These are phyloP conservation scores for Brenthis hecate DNA, from an alignment of 2,888 invertebrate species.

Conservation along the genomic window DNA sequence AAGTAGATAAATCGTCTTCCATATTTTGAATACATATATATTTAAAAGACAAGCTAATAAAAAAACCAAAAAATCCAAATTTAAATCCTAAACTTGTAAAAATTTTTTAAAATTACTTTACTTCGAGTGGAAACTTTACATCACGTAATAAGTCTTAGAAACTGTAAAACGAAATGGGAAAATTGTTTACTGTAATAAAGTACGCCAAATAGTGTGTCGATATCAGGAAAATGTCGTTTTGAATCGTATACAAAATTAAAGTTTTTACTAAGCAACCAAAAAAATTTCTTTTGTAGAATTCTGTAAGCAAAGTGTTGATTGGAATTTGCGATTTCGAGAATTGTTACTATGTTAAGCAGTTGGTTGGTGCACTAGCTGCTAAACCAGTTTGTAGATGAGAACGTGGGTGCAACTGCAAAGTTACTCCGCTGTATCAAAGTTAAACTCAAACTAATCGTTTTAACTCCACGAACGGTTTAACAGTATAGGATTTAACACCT, in stretches of 20 bases:
- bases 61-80: no score
- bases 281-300: constrained; percentile 20
- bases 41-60: no score
- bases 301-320: constrained; percentile 50
- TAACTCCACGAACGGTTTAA: neutral
- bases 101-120: no score
- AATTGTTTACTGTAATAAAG: no score
- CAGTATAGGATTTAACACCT: no score
- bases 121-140: no score
- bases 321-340: constrained; percentile 62
- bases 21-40: no score
- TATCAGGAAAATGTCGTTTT: neutral
- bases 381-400: constrained; percentile 58
- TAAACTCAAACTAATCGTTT: constrained; percentile 44
- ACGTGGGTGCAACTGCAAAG: constrained; percentile 59
- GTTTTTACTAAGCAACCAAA: neutral
- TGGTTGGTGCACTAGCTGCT: constrained; percentile 44
- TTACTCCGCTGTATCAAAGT: constrained; percentile 55
- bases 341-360: constrained; percentile 50
- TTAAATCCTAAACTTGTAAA: no score
- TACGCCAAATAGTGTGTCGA: no score
- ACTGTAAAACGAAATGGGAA: no score
- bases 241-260: neutral
- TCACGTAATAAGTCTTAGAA: no score
- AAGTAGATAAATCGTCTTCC: no score